Evolutionary conservation across 2,797 vertebrate genomes (phyloP), one percentile per base, ranked within the genome.

Genomic region (Microctenopoma stevenorrisi): DNA sequence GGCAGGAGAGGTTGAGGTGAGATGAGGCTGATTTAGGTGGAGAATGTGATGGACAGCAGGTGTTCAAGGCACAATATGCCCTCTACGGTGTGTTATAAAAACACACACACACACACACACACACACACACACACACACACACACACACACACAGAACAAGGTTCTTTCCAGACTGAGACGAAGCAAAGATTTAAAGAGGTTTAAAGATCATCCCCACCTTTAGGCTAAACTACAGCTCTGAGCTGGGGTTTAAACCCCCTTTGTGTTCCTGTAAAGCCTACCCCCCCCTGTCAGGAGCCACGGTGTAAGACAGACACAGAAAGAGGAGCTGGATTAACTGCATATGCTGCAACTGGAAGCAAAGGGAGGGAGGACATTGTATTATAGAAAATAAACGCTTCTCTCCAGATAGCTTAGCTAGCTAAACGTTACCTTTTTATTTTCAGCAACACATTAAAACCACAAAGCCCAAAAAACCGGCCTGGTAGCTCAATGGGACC

Each of bases 141-240:
- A 15, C 52, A 9, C 46, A 4, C 72, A 44, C 47, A 43, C 50
- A 25, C 25, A 14, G 47, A 67, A 61, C 10, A 37, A 22, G 22
- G 43, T 59, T 64, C 49, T 64, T 74, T 37, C 16, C 69, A 80
- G 76, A 79, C 48, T 8, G 43, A 77, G 48, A 56, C 61, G 13
- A 33, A 69, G 69, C 60, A 18, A 75, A 72, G 85, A 77, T 76
- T 86, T 82, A 69, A 68, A 78, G 72, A 72, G 83, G 80, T 85
- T 88, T 86, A 84, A 67, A 72, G 76, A 75, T 89, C 78, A 87
- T 84, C 86, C 81, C 75, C 59, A 81, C 79, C 79, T 86, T 84
- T 72, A 80, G 77, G 79, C 60, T 83, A 84, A 82, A 88, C 81
- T 79, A 76, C 56, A 82, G 76, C 67, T 28, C 74, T 76, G 86